Base-by-base conservation (phyloP, 2,797 vertebrate species). In the Chelon auratus region DNA sequence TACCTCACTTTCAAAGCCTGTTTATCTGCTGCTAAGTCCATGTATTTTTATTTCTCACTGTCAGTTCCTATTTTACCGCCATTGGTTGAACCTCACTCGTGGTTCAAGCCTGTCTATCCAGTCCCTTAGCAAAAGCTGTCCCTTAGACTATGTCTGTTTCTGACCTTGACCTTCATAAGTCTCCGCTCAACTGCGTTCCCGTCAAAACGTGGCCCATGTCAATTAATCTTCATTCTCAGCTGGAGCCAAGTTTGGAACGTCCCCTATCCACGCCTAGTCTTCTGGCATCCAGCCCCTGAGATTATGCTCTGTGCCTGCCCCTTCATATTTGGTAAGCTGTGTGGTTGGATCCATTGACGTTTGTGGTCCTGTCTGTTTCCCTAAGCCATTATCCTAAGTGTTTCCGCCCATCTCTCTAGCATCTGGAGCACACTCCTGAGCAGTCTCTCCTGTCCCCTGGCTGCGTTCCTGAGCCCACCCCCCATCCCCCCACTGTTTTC, bases 371-470 rank as follows among this genome's bases (percentile, higher is more conserved):
- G 71, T 86, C 63, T 66, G 55, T 82, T 79, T 78, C 69, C 53
- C 58, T 20, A 62, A 79, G 76, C 83, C 70, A 74, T 79, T 53
- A 74, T 84, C 39, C 65, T 77, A 79, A 86, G 78, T 85, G 83
- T 82, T 72, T 78, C 48, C 17, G 13, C 40, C 64, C 4, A 1
- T 69, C 68, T 81, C 72, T 75, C 75, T 54, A 80, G 69, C 64
- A 77, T 81, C 65, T 83, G 73, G 77, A 39, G 76, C 63, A 13
- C 56, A 69, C 59, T 71, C 75, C 51, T 76, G 53, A 81, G 59
- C 56, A 15, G 39, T 78, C 39, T 40, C 68, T 68, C 15, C 63
- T 71, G 64, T 81, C 78, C 75, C 55, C 72, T 84, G 84, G 75
- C 77, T 61, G 68, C 69, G 71, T 59, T 74, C 63, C 78, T 22